Evolutionary conservation across 1,140 invertebrate genomes (phyloP), one percentile per base, ranked within the genome.

Genomic region (Tetragonula clypearis): DNA sequence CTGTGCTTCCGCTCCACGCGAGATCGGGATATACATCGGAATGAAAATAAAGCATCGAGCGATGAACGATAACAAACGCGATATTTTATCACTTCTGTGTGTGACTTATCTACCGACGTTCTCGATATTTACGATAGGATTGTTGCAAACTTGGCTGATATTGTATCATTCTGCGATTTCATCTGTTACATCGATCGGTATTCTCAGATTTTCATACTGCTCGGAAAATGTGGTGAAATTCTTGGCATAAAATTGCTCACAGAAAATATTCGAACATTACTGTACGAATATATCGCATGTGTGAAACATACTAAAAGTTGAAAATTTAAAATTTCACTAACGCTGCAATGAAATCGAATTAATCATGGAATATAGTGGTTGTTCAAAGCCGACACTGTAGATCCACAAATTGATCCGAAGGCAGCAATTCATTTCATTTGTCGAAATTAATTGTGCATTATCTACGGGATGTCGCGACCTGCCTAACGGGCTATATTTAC

Each of bases 41-140:
- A 60, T 76, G 76, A 78, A 78, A 78, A 78, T 78, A 78, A 78
- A 78, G n/a, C 60, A 78, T 53, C 8, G 19, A 30, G 17, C 55
- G 60, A 78, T 66, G 15, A 78, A 65, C 60, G 76, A 78, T 78
- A 78, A 78, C 60, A 26, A 23, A 41, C 58, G 23, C 23, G 41
- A 78, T 60, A 49, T 78, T 78, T 78, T 62, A 78, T 65, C 60
- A 65, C 60, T 65, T 65, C 21, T 49, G 9, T 19, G 15, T 21
- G 53, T n/a, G 30, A 77, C 58, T 76, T 58, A 60, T 76, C 55
- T 23, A 58, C 30, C 12, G 26, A 23, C 3, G 17, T 30, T 76
- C 58, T 35, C 30, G 26, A 58, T 76, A 30, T 5, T 21, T 19
- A 35, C 5, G 53, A 23, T 73, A 15, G 49, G 15, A 35, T 26